Evolutionary conservation across 2,113 vertebrate genomes (phyloP).

Genomic region (Rhombomys opimus): DNA sequence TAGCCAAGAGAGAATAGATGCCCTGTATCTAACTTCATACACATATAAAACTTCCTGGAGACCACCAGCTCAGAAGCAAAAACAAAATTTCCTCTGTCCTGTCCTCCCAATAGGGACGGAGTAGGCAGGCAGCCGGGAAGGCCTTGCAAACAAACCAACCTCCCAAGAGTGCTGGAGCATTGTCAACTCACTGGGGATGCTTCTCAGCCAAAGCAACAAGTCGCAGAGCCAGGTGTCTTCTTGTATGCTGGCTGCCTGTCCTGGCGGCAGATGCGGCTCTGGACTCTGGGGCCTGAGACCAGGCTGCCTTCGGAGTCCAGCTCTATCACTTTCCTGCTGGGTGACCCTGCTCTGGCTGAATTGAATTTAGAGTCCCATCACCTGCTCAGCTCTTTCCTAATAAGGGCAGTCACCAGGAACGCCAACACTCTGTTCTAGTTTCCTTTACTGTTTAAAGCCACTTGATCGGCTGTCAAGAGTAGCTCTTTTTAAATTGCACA

Average conservation of each 20-base stretch:
- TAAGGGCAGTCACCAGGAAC: not conserved
- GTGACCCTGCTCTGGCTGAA: not conserved
- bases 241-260: not conserved
- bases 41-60: not conserved
- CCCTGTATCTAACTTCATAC: not conserved
- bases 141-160: not conserved
- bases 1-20: conserved; percentile 27
- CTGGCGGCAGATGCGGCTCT: not conserved
- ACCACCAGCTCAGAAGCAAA: conserved; percentile 29
- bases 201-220: not conserved
- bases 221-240: not conserved
- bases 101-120: not conserved
- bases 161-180: not conserved
- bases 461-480: not conserved
- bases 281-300: not conserved
- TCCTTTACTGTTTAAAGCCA: not conserved
- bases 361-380: not conserved
- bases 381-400: not conserved
- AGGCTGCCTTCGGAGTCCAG: not conserved
- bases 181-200: not conserved
- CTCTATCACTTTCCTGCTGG: not conserved
- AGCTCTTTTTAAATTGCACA: conserved; percentile 29
- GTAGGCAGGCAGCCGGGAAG: not conserved
- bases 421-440: not conserved
- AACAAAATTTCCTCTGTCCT: not conserved